Conservation (phyloP, 53 echinoderm and acorn worm genomes). For the Glandiceps talaboti region DNA sequence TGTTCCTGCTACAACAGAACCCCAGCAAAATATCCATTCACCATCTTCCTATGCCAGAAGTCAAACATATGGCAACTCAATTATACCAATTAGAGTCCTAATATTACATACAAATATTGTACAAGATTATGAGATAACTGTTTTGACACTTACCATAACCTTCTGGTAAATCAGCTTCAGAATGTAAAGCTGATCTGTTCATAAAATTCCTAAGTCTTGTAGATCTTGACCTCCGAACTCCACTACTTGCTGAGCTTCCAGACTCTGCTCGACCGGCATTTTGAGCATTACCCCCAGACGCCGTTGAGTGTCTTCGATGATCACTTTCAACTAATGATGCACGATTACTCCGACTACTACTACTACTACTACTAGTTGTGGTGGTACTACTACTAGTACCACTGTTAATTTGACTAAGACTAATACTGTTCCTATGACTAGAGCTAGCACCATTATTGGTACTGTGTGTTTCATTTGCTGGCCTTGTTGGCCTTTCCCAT, state of each 20-base stretch:
- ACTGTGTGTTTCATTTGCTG: neutral
- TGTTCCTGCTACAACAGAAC: too few species aligned
- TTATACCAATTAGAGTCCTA: too few species aligned
- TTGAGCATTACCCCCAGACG: slow-evolving; percentile 17
- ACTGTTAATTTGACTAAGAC: neutral
- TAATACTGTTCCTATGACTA: neutral
- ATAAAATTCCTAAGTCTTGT: slow-evolving; percentile 88
- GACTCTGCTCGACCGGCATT: slow-evolving; percentile 1
- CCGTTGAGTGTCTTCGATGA: neutral
- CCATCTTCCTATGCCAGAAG: too few species aligned
- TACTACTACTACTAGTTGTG: neutral
- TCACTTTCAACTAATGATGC: neutral
- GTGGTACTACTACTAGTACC: neutral
- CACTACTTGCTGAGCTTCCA: slow-evolving; percentile 15
- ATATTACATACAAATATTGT: too few species aligned
- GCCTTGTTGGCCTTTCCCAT: slow-evolving; percentile 98
- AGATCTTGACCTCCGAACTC: slow-evolving; percentile 49
- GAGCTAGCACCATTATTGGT: neutral
- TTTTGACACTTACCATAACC: slow-evolving; percentile 89
- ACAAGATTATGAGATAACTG: too few species aligned
- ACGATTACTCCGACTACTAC: neutral
- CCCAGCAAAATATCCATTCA: too few species aligned
- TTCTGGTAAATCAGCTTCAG: slow-evolving; percentile 81
- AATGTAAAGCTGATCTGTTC: slow-evolving; percentile 87
- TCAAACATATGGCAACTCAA: too few species aligned